These are phyloP conservation scores for Spongilla lacustris DNA, from an alignment of 37 sponge, comb jelly and placozoan genomes.

Conservation along the genomic window DNA sequence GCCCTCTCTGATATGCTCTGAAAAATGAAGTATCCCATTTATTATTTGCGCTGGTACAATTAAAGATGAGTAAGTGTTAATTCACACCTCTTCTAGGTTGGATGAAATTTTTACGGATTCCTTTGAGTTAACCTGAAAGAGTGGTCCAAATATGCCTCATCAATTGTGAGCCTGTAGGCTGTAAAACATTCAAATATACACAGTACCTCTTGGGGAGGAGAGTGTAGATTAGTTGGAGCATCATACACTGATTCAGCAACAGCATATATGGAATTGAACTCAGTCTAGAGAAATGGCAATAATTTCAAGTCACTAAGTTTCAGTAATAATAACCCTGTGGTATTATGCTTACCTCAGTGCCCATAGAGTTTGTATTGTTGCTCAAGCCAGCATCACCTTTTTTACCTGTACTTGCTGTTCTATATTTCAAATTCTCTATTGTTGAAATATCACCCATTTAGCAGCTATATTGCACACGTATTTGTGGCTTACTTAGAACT, in stretches of 20 bases:
- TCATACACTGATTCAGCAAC: not conserved
- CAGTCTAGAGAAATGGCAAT: not conserved
- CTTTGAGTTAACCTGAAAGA: not conserved
- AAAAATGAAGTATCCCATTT: not conserved
- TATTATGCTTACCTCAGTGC: not conserved
- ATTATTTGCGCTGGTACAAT: no score
- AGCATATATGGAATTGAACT: not conserved
- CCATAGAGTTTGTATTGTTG: not conserved
- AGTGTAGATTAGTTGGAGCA: not conserved
- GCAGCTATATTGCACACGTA: not conserved
- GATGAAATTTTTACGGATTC: not conserved
- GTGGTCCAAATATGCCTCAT: not conserved
- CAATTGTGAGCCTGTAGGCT: no score
- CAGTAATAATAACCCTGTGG: not conserved
- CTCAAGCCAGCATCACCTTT: not conserved
- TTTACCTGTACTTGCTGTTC: not conserved
- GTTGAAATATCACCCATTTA: not conserved
- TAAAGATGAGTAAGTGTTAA: no score
- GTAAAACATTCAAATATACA: not conserved
- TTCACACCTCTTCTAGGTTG: not conserved
- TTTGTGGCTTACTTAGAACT: not conserved
- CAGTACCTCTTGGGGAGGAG: not conserved
- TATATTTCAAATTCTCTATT: not conserved
- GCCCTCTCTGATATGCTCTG: not conserved
- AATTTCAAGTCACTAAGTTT: not conserved